Evolutionary conservation across 1,140 invertebrate species (phyloP).

Genomic region (Hyles vespertilio): DNA sequence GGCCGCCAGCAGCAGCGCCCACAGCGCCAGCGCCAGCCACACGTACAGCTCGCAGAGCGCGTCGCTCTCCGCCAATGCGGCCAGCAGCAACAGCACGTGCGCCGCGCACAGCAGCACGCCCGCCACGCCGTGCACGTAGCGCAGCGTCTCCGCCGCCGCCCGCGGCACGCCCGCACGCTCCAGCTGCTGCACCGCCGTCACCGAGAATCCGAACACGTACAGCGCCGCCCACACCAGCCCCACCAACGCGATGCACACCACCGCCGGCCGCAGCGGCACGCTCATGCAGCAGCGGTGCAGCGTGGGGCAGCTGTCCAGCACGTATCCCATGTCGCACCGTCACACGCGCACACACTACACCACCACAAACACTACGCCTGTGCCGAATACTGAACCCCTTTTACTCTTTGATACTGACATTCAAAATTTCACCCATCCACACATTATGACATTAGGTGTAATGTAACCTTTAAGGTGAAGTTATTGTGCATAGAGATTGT

Average conservation of each 20-base stretch:
- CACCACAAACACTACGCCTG: too few relatives aligned
- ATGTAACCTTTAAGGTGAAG: too few relatives aligned
- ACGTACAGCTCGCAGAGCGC: conserved; percentile 39
- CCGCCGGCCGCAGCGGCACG: conserved; percentile 25
- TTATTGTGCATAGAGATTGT: too few relatives aligned
- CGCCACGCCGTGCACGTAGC: conserved; percentile 23
- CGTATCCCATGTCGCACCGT: conserved; percentile 19
- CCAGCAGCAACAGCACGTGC: conserved; percentile 28
- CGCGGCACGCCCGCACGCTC: conserved; percentile 14
- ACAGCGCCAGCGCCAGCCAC: conserved; percentile 27
- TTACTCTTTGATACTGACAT: neutral
- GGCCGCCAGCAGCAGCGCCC: conserved; percentile 8
- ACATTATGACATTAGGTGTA: too few relatives aligned
- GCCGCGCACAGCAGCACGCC: conserved; percentile 26
- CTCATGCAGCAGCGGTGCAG: conserved; percentile 26
- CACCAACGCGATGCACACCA: conserved; percentile 10
- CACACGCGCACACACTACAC: too few relatives aligned
- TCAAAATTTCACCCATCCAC: too few relatives aligned
- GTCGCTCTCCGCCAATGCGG: conserved; percentile 29
- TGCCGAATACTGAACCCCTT: neutral
- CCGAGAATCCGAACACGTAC: conserved; percentile 21
- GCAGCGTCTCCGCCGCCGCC: conserved; percentile 7
- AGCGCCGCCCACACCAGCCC: conserved; percentile 16
- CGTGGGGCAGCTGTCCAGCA: conserved; percentile 27
- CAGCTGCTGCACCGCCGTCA: conserved; percentile 9